phyloP scores from a whole-genome alignment of 2,888 invertebrate genomes.

The Melanostoma mellinum region DNA sequence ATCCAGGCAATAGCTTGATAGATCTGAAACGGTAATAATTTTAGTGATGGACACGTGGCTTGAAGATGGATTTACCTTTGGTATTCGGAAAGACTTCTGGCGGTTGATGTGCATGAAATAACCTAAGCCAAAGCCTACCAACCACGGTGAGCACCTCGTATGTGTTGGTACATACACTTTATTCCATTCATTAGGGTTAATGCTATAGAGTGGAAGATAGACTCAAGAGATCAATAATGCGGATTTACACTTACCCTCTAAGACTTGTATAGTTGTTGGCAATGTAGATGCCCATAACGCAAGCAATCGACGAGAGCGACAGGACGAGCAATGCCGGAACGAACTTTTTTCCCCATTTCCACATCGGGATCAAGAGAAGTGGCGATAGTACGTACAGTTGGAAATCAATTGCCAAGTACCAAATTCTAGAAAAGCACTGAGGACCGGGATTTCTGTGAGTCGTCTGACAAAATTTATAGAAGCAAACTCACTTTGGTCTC shows the following conservation, averaged over 20 bases:
- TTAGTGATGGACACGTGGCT: too few species aligned
- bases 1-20: neutral
- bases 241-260: neutral
- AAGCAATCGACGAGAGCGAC: neutral
- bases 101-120: constrained; percentile 24
- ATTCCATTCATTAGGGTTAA: constrained; percentile 5
- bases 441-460: neutral
- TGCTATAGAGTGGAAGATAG: neutral
- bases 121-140: constrained; percentile 14
- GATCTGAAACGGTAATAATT: neutral
- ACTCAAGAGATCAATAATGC: neutral
- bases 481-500: neutral
- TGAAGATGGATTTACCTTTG: neutral
- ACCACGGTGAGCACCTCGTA: constrained; percentile 15
- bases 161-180: constrained; percentile 19
- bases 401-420: constrained; percentile 32
- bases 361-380: constrained; percentile 9
- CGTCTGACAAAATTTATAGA: neutral
- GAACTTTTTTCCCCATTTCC: constrained; percentile 32
- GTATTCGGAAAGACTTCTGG: neutral
- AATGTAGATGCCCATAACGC: neutral
- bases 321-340: neutral
- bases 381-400: constrained; percentile 13
- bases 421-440: constrained; percentile 6
- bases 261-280: constrained; percentile 2